Evolutionary conservation across 2,113 vertebrate species (phyloP).

Genomic region (Lonchura striata): DNA sequence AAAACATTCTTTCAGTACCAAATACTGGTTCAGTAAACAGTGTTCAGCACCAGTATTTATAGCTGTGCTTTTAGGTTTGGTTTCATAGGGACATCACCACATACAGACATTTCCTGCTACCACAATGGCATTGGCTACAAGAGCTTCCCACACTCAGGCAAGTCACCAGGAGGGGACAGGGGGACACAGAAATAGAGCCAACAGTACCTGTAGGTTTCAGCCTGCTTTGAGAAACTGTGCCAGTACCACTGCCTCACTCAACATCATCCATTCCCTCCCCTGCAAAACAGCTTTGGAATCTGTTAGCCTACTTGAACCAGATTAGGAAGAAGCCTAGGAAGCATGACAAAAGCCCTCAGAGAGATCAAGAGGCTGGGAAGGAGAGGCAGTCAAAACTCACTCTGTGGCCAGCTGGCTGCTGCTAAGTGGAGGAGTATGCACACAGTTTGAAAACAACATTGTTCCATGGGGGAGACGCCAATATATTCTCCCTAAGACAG

Average conservation of each 20-base stretch:
- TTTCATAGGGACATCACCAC: not conserved
- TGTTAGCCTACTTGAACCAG: not conserved
- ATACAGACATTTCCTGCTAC: not conserved
- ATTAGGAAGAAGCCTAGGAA: not conserved
- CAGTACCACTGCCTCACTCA: not conserved
- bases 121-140: not conserved
- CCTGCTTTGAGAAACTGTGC: not conserved
- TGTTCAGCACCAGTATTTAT: not conserved
- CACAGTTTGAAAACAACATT: not conserved
- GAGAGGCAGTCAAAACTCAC: not conserved
- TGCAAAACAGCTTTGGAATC: not conserved
- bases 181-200: not conserved
- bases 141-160: not conserved
- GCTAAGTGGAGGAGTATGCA: not conserved
- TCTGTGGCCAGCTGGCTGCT: not conserved
- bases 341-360: not conserved
- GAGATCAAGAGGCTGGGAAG: not conserved
- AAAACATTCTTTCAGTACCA: not conserved
- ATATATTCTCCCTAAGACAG: not conserved
- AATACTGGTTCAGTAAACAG: not conserved
- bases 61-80: not conserved
- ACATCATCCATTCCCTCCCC: not conserved
- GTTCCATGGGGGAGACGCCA: fast-evolving
- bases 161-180: fast-evolving
- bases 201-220: not conserved